Evolutionary conservation across 2,797 vertebrate genomes (phyloP), one percentile per base, ranked within the genome.

Genomic region (Salmo trutta): DNA sequence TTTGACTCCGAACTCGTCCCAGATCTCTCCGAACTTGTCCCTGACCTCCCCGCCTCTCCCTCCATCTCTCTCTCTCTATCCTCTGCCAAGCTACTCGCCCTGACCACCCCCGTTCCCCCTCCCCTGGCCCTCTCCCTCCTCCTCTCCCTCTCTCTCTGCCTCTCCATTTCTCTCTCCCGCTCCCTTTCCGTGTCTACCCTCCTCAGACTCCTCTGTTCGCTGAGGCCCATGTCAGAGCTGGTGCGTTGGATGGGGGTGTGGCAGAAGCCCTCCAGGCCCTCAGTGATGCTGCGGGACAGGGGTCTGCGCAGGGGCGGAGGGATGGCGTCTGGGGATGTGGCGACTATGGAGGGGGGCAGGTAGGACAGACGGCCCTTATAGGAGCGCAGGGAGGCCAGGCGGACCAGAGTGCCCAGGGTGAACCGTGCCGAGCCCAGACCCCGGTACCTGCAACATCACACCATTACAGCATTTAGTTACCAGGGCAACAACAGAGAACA

Each of bases 351-450:
- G 0, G 97, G 95, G 0, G 96, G 97, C 69, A 97, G 90, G 88
- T 94, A 98, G 71, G 97, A 97, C 79, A 98, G 93, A 4, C 96
- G 96, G 10, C 96, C 97, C 2, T 95, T 96, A 90, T 98, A 98
- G 51, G 95, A 97, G 65, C 96, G 95, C 10, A 98, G 91, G 1
- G 96, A 94, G 36, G 96, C 96, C 2, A 98, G 93, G 65, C 97
- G 94, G 59, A 97, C 93, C 74, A 96, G 89, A 0, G 96, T 96
- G 53, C 96, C 96, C 73, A 98, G 81, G 0, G 97, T 97, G 88
- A 98, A 98, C 47, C 97, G 96, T 41, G 95, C 96, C 0, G 96
- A 95, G 15, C 97, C 97, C 81, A 97, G 85, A 72, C 95, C 96
- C 7, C 97, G 93, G 88, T 96, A 97, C 47, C 93, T 94, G 88